phyloP scores from a whole-genome alignment of 2,888 invertebrate species.

The Epinotia brunnichana region DNA sequence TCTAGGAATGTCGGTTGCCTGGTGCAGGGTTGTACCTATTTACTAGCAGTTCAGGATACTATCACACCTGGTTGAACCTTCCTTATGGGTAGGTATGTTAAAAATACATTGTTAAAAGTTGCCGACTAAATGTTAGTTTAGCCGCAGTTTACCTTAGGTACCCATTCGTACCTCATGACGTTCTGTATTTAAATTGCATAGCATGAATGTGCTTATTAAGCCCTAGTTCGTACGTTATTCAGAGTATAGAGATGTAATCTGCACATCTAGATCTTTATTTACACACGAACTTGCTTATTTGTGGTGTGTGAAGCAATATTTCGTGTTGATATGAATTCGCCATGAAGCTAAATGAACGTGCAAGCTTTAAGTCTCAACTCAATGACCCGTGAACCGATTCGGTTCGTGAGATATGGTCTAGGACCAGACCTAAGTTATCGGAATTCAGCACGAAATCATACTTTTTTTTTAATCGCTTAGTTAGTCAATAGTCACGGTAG shows the following conservation, averaged over 20 bases:
- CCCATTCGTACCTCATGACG: background rate
- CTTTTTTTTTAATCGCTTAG: no score
- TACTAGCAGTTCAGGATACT: no score
- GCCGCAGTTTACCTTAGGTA: background rate
- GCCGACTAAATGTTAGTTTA: background rate
- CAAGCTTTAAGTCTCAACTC: slow-evolving; percentile 53
- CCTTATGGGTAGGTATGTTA: no score
- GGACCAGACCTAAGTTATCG: slow-evolving; percentile 55
- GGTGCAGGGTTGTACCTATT: no score
- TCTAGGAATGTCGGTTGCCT: background rate
- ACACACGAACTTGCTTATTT: slow-evolving; percentile 34
- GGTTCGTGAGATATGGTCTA: slow-evolving; percentile 67
- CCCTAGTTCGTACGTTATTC: slow-evolving; percentile 10
- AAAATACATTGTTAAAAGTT: background rate
- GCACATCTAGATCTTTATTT: slow-evolving; percentile 14
- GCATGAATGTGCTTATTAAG: slow-evolving; percentile 32
- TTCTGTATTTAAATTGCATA: slow-evolving; percentile 25
- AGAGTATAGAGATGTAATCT: slow-evolving; percentile 24
- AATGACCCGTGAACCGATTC: slow-evolving; percentile 61
- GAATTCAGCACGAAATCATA: slow-evolving; percentile 54
- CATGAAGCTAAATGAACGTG: slow-evolving; percentile 48
- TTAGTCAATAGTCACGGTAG: no score
- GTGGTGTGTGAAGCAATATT: slow-evolving; percentile 44
- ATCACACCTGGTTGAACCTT: no score
- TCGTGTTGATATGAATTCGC: slow-evolving; percentile 44